Evolutionary conservation across 2,888 invertebrate genomes (phyloP).

Genomic region (Drosophila borborema): DNA sequence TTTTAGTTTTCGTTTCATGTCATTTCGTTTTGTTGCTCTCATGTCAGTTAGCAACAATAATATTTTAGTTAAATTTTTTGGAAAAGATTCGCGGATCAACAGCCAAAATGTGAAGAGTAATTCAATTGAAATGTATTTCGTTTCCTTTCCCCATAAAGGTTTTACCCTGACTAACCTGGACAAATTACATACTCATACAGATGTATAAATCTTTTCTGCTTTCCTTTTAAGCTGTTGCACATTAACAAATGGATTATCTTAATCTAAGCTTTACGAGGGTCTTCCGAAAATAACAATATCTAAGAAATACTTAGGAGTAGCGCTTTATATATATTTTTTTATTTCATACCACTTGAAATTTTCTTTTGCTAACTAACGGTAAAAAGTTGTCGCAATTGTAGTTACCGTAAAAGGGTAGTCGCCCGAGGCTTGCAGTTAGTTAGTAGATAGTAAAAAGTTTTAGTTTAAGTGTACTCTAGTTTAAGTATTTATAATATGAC

Average conservation of each 20-base stretch:
- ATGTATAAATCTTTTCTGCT: not conserved
- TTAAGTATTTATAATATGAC: constrained; percentile 50
- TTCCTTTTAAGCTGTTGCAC: constrained; percentile 29
- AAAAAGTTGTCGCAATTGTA: constrained; percentile 47
- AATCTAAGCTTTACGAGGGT: constrained; percentile 25
- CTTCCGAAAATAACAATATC: constrained; percentile 17
- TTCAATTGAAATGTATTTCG: constrained; percentile 26
- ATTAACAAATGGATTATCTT: constrained; percentile 39
- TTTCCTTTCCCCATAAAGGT: constrained; percentile 3
- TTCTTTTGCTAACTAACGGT: constrained; percentile 35
- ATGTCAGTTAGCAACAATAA: constrained; percentile 9
- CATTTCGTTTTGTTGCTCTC: constrained; percentile 23
- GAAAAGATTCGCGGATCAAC: constrained; percentile 48
- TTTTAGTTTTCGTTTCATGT: constrained; percentile 44
- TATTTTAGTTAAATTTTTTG: constrained; percentile 6
- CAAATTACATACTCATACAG: constrained; percentile 33
- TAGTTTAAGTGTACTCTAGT: constrained; percentile 43
- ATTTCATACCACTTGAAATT: constrained; percentile 17
- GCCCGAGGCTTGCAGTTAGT: not conserved
- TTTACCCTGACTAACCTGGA: constrained; percentile 70
- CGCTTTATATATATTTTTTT: constrained; percentile 7
- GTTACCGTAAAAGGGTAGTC: constrained; percentile 33
- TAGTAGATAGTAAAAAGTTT: constrained; percentile 50
- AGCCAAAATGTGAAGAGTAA: constrained; percentile 63
- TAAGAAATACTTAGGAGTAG: constrained; percentile 13